Percentiles rank a stretch among this genome's conserved stretches.
These are phyloP conservation scores for Gasterosteus aculeatus DNA, from an alignment of 2,113 vertebrate species.

Conservation along the genomic window DNA sequence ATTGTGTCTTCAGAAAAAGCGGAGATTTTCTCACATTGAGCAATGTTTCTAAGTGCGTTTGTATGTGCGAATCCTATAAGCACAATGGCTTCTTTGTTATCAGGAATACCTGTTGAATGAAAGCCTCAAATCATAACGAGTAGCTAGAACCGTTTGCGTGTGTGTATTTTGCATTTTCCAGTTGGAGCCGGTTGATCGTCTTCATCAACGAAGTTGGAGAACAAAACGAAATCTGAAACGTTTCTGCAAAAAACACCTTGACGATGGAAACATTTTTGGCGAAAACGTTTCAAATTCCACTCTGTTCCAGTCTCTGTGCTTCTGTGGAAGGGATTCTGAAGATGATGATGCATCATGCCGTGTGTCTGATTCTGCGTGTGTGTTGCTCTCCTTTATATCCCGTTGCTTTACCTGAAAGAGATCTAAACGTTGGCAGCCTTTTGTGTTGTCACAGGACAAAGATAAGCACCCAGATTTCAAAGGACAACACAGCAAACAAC, in stretches of 20 bases:
- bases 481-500: slow-evolving; percentile 1
- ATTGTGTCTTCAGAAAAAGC: slow-evolving; percentile 1
- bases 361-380: neutral
- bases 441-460: neutral
- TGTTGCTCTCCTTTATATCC: neutral
- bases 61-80: neutral
- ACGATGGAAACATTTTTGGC: slow-evolving; percentile 87
- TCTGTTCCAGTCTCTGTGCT: slow-evolving; percentile 73
- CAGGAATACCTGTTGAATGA: neutral
- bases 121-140: neutral
- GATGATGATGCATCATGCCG: neutral
- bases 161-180: slow-evolving; percentile 6
- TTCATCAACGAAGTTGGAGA: slow-evolving; percentile 70
- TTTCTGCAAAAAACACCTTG: slow-evolving; percentile 89
- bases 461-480: slow-evolving; percentile 9
- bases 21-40: neutral
- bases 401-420: neutral
- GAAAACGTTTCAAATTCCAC: slow-evolving; percentile 90
- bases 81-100: neutral
- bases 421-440: neutral
- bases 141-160: neutral
- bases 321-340: slow-evolving; percentile 5
- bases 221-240: slow-evolving; percentile 88
- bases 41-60: neutral
- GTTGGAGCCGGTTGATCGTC: slow-evolving; percentile 1